Evolutionary conservation across 2,888 invertebrate species (phyloP), one percentile per base, ranked within the genome.

Genomic region (Nomada ferruginata): DNA sequence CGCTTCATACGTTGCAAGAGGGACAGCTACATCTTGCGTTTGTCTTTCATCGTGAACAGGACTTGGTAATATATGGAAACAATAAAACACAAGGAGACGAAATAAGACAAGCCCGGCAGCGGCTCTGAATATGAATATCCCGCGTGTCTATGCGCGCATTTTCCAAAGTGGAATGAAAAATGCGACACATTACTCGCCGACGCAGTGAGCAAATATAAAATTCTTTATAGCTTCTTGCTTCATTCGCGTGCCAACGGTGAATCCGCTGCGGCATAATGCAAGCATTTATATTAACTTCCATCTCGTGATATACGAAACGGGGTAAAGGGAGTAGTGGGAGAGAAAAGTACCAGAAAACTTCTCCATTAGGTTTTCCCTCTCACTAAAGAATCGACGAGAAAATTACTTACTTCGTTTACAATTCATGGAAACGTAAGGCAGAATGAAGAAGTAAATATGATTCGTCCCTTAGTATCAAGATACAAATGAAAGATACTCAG

Each of bases 181-280:
- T 82, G 65, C 80, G 82, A 72, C 65, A 65, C 82, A 64, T 82
- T 82, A 80, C 76, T 76, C 68, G 80, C 53, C 70, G 71, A 72
- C 79, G 75, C 68, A 60, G 18, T 26, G 68, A 76, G 82, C 82
- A 80, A 80, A 82, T 82, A 82, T 80, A 80, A 82, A 82, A 82
- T 80, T 76, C 66, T 76, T 82, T 76, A 76, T 64, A 52, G 68
- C 74, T 57, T 76, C 53, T 64, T 61, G 47, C 63, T 59, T 50
- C 50, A 13, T 71, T 68, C 70, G 66, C 29, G 52, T 57, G 71
- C 71, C 60, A 42, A 71, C 55, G 50, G 50, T 44, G 79, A 55
- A 70, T 79, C 64, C 53, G 66, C 20, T 55, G 26, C 55, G 42
- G 26, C 52, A 50, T 50, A 20, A 63, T 42, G 52, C 29, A 44